A percentile compares a stretch with the other conserved stretches of the same genome.
Evolutionary conservation across 2,797 vertebrate species (phyloP).

Genomic region (Chaenodraco wilsoni): DNA sequence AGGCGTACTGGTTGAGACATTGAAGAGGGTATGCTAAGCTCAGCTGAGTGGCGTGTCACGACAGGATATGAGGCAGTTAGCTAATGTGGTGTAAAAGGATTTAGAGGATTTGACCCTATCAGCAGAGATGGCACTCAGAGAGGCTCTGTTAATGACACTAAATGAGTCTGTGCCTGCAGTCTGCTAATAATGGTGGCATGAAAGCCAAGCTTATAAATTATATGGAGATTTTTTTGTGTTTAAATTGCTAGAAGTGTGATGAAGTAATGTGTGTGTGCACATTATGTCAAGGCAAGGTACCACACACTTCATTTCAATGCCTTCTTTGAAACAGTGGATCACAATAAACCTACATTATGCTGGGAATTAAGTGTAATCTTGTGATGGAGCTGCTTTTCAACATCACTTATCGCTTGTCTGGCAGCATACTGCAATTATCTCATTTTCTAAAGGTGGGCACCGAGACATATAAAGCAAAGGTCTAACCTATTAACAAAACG

Average conservation of each 20-base stretch:
- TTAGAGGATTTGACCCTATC: slow-evolving; percentile 82
- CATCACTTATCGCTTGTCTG: slow-evolving; percentile 8
- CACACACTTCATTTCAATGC: neutral
- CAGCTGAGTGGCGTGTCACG: slow-evolving; percentile 72
- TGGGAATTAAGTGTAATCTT: slow-evolving; percentile 21
- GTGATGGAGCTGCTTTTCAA: slow-evolving; percentile 6
- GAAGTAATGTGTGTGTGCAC: slow-evolving; percentile 11
- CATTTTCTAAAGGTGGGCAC: slow-evolving; percentile 6
- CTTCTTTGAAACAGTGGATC: slow-evolving; percentile 20
- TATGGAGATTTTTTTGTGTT: slow-evolving; percentile 34
- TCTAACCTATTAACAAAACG: slow-evolving; percentile 9
- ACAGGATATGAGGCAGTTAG: slow-evolving; percentile 72
- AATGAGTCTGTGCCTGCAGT: slow-evolving; percentile 73
- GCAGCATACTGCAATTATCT: slow-evolving; percentile 14
- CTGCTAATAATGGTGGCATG: slow-evolving; percentile 67
- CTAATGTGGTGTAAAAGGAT: slow-evolving; percentile 82
- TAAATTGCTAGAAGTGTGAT: slow-evolving; percentile 41
- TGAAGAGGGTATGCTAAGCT: slow-evolving; percentile 66
- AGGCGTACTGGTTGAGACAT: slow-evolving; percentile 62
- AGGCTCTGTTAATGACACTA: slow-evolving; percentile 74
- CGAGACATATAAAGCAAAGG: slow-evolving; percentile 1
- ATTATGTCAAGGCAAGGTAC: slow-evolving; percentile 22
- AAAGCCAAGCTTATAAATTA: slow-evolving; percentile 58
- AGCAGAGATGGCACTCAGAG: slow-evolving; percentile 72
- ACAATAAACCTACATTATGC: slow-evolving; percentile 4